These are phyloP conservation scores for Pelagia noctiluca DNA, from an alignment of 30 jellyfish, hydroid and myxozoan species.

Conservation along the genomic window DNA sequence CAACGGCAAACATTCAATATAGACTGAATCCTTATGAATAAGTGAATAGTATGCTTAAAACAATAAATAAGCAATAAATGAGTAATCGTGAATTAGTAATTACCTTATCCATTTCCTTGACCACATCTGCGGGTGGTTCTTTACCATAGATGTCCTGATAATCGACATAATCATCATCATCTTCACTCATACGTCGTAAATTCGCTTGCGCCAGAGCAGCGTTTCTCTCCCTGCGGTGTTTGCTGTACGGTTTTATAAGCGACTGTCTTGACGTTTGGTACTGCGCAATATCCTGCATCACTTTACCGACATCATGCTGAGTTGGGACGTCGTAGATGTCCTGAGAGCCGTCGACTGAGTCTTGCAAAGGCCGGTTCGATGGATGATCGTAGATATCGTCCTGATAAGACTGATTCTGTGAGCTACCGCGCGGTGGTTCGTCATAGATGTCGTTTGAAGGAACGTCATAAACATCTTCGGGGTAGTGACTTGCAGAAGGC, in stretches of 20 bases:
- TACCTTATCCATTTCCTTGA: constrained; percentile 81
- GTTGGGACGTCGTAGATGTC: constrained; percentile 72
- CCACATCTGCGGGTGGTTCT: constrained; percentile 88
- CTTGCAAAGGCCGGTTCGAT: too few species aligned
- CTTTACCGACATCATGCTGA: constrained; percentile 73
- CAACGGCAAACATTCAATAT: too few species aligned
- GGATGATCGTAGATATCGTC: constrained; percentile 11
- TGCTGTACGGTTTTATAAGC: constrained; percentile 40
- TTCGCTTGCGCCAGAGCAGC: constrained; percentile 4
- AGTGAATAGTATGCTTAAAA: not conserved
- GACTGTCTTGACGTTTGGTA: constrained; percentile 57
- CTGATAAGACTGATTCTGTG: not conserved
- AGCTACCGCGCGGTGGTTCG: too few species aligned
- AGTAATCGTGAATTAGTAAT: constrained; percentile 3
- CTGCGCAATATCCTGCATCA: constrained; percentile 58
- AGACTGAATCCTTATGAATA: too few species aligned
- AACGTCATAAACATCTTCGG: too few species aligned
- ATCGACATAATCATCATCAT: constrained; percentile 93
- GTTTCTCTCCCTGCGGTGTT: constrained; percentile 27
- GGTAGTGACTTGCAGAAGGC: constrained; percentile 26
- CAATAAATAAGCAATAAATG: not conserved
- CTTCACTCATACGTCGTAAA: not conserved
- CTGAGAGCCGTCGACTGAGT: not conserved
- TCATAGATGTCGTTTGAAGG: too few species aligned
- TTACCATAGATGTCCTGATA: constrained; percentile 93